Evolutionary conservation across 2,888 invertebrate species (phyloP), one percentile per base, ranked within the genome.

Genomic region (Melikaiella ostensackeni): DNA sequence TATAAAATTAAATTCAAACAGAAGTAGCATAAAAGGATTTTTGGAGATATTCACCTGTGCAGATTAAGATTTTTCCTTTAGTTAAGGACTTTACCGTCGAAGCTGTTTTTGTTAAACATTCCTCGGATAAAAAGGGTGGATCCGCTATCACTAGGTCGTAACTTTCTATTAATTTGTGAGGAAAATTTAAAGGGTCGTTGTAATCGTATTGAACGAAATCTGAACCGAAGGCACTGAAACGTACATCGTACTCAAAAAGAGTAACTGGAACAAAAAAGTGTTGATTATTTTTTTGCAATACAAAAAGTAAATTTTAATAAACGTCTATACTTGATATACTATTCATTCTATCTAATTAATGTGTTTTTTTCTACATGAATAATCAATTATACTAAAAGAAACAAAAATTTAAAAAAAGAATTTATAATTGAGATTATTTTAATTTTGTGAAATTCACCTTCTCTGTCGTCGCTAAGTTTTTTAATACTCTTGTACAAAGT

Each of bases 51-150:
- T 77, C 63, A 94, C 97, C 98, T 70, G 98, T 98, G 88, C 98
- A 98, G 9, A 99, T 92, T 2, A 98, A 94, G 38, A 98, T 94
- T 89, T 96, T 96, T 13, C 94, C 93, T 89, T 95, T 96, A 0
- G 94, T 92, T 75, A 99, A 90, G 84, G 94, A 94, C 84, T 94
- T 95, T 1, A 98, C 94, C 0, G 97, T 97, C 78, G 94, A 92
- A 0, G 97, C 94, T 0, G 96, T 96, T 92, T 98, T 98, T 1
- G 94, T 93, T 70, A 98, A 93, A 91, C 99, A 99, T 90, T 98
- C 98, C 84, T 97, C 96, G 0, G 98, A 96, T 3, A 99, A 93
- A 92, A 98, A 99, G 0, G 99, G 99, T 1, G 99, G 99, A 92
- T 99, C 99, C 0, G 96, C 97, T 75, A 99, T 93, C 1, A 99